Percentiles rank a stretch among this genome's conserved stretches.
Conservation (phyloP, 2,797 vertebrate genomes). For the Pseudochaenichthys georgianus region DNA sequence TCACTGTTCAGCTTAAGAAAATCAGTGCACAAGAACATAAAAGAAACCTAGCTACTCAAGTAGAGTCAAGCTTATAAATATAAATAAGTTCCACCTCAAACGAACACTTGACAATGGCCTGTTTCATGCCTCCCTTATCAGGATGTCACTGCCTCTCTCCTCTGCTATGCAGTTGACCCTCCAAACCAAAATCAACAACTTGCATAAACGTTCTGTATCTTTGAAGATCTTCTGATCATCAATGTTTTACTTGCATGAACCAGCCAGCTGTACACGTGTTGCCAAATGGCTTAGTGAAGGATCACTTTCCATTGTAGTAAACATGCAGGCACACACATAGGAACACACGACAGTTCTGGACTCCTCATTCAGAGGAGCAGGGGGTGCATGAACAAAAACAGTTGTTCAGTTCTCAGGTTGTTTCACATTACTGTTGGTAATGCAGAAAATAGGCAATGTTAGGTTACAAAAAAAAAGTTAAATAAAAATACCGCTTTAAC, state of each 20-base stretch:
- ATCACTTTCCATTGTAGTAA: neutral
- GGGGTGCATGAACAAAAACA: no score
- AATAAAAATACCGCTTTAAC: neutral
- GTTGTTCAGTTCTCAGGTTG: neutral
- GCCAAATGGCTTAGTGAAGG: neutral
- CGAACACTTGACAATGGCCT: neutral
- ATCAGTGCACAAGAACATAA: no score
- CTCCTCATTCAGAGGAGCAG: no score
- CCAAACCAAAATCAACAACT: neutral
- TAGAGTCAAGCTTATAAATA: no score
- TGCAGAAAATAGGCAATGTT: neutral
- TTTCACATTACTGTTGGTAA: neutral
- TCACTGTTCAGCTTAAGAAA: no score
- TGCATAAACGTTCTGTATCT: neutral
- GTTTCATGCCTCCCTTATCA: neutral
- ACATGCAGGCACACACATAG: neutral
- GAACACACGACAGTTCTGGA: no score
- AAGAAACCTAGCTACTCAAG: no score
- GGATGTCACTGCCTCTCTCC: neutral
- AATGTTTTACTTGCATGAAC: neutral
- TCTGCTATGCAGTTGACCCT: neutral
- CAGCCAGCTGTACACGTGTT: neutral
- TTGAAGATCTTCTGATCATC: neutral
- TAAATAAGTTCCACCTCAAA: no score
- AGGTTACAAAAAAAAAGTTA: neutral